Evolutionary conservation across 2,113 vertebrate genomes (phyloP).

Genomic region (Aphyosemion australe): DNA sequence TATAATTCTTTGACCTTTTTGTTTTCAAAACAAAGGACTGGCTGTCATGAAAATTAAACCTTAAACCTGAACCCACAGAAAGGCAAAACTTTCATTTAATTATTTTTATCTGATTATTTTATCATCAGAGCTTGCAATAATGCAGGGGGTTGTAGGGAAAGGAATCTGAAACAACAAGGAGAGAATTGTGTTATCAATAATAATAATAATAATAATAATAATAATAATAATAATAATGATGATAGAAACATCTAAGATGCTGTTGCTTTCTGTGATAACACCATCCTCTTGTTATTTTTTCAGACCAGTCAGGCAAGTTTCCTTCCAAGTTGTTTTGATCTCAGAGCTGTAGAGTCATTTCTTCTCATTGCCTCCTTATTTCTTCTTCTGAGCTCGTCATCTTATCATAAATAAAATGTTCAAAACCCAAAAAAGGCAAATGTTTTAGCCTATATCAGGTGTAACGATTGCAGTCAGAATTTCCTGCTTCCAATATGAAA

Average conservation of each 20-base stretch:
- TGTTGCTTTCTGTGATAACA: slow-evolving; percentile 33
- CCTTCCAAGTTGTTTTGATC: slow-evolving; percentile 49
- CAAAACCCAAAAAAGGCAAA: slow-evolving; percentile 20
- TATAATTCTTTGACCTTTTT: too few species aligned
- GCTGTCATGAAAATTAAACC: not conserved
- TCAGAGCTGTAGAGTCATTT: slow-evolving; percentile 39
- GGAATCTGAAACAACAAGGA: slow-evolving; percentile 59
- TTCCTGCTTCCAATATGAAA: slow-evolving; percentile 2
- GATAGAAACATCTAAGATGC: not conserved
- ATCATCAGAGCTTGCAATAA: not conserved
- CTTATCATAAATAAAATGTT: not conserved
- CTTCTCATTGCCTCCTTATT: slow-evolving; percentile 25
- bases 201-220: not conserved
- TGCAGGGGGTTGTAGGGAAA: slow-evolving; percentile 45
- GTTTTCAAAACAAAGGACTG: too few species aligned
- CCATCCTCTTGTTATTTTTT: slow-evolving; percentile 46
- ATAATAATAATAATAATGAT: too few species aligned
- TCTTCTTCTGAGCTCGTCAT: not conserved
- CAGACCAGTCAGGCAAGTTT: slow-evolving; percentile 58
- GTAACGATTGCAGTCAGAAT: slow-evolving; percentile 10
- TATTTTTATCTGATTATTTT: not conserved
- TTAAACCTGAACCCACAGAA: not conserved
- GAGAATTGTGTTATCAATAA: slow-evolving; percentile 51
- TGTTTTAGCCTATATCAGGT: slow-evolving; percentile 17
- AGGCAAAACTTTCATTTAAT: too few species aligned